Base-by-base conservation (phyloP, 1,140 invertebrate species). In the Neodiprion fabricii region DNA sequence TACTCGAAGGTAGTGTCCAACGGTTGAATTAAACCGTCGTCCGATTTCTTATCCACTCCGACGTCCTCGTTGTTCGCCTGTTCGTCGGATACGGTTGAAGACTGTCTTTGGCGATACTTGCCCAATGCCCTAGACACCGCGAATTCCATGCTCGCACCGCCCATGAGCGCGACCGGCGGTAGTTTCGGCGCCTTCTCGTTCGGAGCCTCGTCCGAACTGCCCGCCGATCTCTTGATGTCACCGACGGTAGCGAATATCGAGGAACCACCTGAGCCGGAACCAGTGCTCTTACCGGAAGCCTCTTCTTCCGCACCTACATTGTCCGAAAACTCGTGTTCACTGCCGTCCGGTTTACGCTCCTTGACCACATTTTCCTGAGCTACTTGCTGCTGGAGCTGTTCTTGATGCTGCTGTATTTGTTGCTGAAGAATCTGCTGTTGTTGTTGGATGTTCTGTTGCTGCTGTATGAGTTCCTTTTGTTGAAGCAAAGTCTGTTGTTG, bases 61-160 rank as follows among this genome's bases (percentile, higher is more conserved):
- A 82, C 83, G 2, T 90, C 90, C 73, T 90, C 90, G 50, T 88
- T 88, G 48, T 80, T 78, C 48, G 88, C 85, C 83, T 92, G 92
- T 71, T 93, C 92, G 78, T 93, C 92, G 14, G 92, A 91, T 21
- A 92, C 86, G 17, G 91, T 92, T 14, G 92, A 92, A 67, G 92
- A 92, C 81, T 95, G 94, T 77, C 94, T 89, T 81, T 95, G 91
- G 71, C 95, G 88, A 84, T 96, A 96, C 88, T 95, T 95, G 40
- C 94, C 94, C 53, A 96, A 86, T 1, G 95, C 95, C 81, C 95
- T 87, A 0, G 94, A 96, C 5, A 95, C 95, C 0, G 95, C 95
- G 85, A 96, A 96, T 85, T 96, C 94, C 91, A 95, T 92, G 71
- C 92, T 93, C 7, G 92, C 90, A 50, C 92, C 91, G 67, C 89